Conservation (phyloP, 2,113 vertebrate genomes). For the Rhegmatorhina hoffmannsi region DNA sequence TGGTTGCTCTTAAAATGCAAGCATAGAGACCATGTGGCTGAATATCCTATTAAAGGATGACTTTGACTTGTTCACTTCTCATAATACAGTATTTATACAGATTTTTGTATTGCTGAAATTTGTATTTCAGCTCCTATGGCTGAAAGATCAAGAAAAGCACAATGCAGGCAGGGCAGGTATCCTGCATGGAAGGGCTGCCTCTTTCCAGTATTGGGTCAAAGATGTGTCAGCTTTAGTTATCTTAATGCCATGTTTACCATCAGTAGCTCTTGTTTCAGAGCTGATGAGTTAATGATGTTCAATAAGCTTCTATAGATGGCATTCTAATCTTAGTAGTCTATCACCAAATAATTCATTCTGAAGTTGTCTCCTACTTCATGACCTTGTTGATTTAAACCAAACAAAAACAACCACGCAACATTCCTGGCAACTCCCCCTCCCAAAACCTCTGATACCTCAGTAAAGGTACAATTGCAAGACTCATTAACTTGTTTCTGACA, state of each 20-base stretch:
- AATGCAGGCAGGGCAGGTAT: background rate
- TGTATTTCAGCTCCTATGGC: background rate
- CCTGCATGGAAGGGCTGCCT: background rate
- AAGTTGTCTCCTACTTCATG: background rate
- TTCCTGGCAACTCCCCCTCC: background rate
- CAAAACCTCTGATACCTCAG: background rate
- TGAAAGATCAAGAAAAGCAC: background rate
- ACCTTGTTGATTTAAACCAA: background rate
- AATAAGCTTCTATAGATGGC: background rate
- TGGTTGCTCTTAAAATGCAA: background rate
- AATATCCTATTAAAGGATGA: background rate
- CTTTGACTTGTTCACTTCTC: background rate
- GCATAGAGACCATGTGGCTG: background rate
- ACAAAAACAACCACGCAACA: background rate
- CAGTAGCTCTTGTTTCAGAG: background rate
- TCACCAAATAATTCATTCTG: background rate
- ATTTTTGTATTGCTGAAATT: background rate
- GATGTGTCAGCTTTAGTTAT: background rate
- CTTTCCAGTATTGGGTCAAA: background rate
- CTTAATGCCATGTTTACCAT: background rate
- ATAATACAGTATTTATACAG: background rate
- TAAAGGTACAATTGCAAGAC: slow-evolving; percentile 38
- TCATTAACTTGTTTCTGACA: slow-evolving; percentile 66
- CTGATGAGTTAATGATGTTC: background rate
- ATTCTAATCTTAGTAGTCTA: background rate